Conservation (phyloP, 2,113 vertebrate species). For the Dicaeum eximium region DNA sequence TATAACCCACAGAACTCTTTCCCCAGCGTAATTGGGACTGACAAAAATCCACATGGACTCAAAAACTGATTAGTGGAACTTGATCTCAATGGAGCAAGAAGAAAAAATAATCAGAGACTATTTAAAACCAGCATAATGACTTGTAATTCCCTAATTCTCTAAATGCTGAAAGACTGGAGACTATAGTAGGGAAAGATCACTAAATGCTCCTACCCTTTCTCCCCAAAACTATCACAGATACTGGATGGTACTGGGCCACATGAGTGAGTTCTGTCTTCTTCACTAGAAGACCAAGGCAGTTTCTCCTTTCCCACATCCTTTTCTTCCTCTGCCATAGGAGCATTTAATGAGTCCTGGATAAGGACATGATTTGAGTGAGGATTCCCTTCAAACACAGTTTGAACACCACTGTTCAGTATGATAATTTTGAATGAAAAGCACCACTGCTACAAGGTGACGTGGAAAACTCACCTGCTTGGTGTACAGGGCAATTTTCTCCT, state of each 20-base stretch:
- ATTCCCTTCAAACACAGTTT: neutral
- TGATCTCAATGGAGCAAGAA: neutral
- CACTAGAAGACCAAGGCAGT: neutral
- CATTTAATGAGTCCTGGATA: neutral
- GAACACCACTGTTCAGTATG: neutral
- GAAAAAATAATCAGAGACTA: neutral
- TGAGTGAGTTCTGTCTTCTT: neutral
- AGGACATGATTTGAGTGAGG: neutral
- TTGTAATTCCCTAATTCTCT: neutral
- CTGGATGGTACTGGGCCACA: neutral
- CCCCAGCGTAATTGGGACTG: neutral
- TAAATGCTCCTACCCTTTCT: neutral
- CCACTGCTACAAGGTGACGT: neutral
- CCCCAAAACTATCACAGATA: neutral
- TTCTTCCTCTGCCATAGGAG: neutral
- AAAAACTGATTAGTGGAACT: neutral
- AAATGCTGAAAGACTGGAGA: neutral
- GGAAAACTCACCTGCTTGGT: constrained; percentile 85
- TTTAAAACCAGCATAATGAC: neutral
- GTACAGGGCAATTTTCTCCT: constrained; percentile 88
- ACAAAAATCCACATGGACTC: neutral
- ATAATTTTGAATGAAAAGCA: neutral
- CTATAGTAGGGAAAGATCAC: neutral
- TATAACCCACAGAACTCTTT: neutral
- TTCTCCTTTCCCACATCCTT: neutral